Percentiles rank a stretch among this genome's conserved stretches.
Evolutionary conservation across 2,113 vertebrate species (phyloP).

Genomic region (Coreoperca whiteheadi): DNA sequence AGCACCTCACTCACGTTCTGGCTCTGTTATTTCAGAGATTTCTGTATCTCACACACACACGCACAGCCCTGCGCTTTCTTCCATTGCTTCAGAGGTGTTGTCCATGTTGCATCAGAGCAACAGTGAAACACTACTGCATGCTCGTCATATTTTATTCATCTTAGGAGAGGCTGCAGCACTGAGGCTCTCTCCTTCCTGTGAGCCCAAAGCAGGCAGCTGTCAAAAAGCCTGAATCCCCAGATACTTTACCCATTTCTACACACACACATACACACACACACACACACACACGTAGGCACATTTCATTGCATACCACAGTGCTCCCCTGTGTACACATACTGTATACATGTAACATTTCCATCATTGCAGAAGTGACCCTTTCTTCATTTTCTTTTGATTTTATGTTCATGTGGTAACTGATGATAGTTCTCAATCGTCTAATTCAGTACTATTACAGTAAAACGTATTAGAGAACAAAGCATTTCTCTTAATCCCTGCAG

Average conservation of each 20-base stretch:
- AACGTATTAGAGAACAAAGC: background rate
- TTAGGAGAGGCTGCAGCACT: conserved; percentile 55
- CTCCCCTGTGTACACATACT: conserved; percentile 28
- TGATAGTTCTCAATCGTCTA: background rate
- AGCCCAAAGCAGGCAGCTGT: conserved; percentile 71
- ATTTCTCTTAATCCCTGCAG: background rate
- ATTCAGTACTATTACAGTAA: background rate
- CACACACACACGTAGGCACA: background rate
- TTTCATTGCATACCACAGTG: conserved; percentile 21
- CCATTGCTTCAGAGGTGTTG: conserved; percentile 56
- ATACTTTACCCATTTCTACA: conserved; percentile 60
- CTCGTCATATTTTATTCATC: conserved; percentile 83
- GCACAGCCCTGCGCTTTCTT: conserved; percentile 29
- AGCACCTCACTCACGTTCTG: background rate
- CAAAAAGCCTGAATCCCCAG: conserved; percentile 66
- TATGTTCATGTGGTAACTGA: background rate
- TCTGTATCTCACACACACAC: conserved; percentile 7
- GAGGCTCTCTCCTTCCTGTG: conserved; percentile 58
- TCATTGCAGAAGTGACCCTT: conserved; percentile 43
- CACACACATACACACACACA: conserved; percentile 20
- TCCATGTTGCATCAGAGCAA: conserved; percentile 71
- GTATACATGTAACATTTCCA: background rate
- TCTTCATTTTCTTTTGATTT: conserved; percentile 32
- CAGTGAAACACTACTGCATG: conserved; percentile 59
- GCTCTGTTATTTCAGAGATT: conserved; percentile 18